Base-by-base conservation (phyloP, 2,113 vertebrate genomes). In the Tylochromis polylepis region DNA sequence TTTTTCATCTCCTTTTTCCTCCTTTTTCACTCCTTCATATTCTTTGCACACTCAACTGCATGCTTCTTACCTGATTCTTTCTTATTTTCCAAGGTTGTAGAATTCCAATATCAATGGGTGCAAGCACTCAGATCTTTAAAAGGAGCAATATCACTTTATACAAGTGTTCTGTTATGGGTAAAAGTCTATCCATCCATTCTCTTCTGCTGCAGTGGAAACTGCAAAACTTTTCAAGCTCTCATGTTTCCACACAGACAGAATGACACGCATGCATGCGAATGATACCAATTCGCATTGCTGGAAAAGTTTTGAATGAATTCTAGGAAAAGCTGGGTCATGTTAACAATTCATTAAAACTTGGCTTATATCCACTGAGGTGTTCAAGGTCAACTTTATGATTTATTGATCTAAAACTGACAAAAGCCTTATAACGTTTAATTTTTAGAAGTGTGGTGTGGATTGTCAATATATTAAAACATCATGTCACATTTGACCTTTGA, bases 31-130 rank as follows among this genome's bases (percentile, higher is more conserved):
- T 56, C 83, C 70, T 84, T 88, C 85, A 82, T 78, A 58, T 82
- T 83, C 12, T 31, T 49, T 79, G 51, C 27, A 84, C 41, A 82
- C 46, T 57, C 43, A 24, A 34, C 87, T 87, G 60, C 77, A 46
- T 57, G 56, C 65, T 22, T 20, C 81, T 86, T 29, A 87, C 86
- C 75, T 58, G 67, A 84, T 87, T 85, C 80, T 89, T 85, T 91
- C 80, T 77, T 58, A 43, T 83, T 83, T 79, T 78, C 29, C 81
- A 77, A 87, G 18, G 29, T 53, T 87, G 31, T 41, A 57, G 2
- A 79, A 75, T 75, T 20, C 24, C 16, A 77, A 14, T 20, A 22
- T n/a, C 38, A 22, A 18, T 43, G 18, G 36, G 10, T 27, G n/a
- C 3, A 29, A 12, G 31, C 27, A 20, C 31, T 65, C 24, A 29